Base-by-base conservation (phyloP, 2,797 vertebrate species). In the Microcaecilia unicolor region DNA sequence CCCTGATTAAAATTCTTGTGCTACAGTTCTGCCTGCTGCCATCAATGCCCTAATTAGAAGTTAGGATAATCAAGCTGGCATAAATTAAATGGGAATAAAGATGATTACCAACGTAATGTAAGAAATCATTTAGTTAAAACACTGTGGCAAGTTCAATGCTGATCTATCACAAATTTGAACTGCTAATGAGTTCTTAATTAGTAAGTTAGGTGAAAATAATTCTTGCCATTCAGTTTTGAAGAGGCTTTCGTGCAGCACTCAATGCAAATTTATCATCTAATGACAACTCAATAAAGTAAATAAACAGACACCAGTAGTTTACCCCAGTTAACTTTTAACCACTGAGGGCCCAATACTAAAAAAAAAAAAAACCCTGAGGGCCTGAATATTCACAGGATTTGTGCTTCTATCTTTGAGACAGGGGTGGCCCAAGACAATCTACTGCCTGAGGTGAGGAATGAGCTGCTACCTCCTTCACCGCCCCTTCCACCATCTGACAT, bases 61-160 rank as follows among this genome's bases (percentile, higher is more conserved):
- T 75, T 67, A 75, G 79, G 71, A 71, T 57, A 72, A 71, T 71
- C 74, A 76, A 70, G 61, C 58, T 63, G 74, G 69, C 72, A 73
- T 78, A 69, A 79, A 82, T 82, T 76, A 75, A 80, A 81, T 74
- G 76, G 72, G 74, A 75, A 74, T 76, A 64, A 80, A 79, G 77
- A 71, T 70, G 79, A 81, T 81, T 75, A 81, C 77, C 79, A 81
- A 80, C 83, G 71, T 75, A 71, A 80, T 64, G 72, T 71, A 75
- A 81, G 80, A 74, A 83, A 74, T 80, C 74, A 82, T 83, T 78
- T 77, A 72, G 79, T 80, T 78, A 81, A 80, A 71, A 71, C 65
- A 67, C 61, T 54, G 67, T 60, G 72, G 73, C 78, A 71, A 66
- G 76, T 65, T 67, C 63, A 67, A 67, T 67, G 72, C 71, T 74